Percentiles rank a stretch among this genome's conserved stretches.
These are phyloP conservation scores for Drosophila parvula DNA, from an alignment of 1,140 invertebrate species.

Conservation along the genomic window DNA sequence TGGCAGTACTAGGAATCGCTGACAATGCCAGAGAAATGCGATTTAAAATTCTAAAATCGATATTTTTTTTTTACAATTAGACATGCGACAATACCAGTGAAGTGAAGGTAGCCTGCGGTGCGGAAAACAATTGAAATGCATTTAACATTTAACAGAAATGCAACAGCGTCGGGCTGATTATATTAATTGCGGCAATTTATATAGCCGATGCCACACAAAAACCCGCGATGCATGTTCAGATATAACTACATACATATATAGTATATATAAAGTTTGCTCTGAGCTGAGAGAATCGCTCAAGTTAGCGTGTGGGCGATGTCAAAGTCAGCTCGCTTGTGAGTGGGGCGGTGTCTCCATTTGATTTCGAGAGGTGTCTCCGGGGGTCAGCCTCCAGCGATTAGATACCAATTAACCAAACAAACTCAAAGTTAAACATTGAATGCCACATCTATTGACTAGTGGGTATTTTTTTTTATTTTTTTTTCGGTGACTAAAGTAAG, in stretches of 20 bases:
- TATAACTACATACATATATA: slow-evolving; percentile 9
- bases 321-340: slow-evolving; percentile 30
- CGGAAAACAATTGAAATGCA: slow-evolving; percentile 64
- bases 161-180: slow-evolving; percentile 45
- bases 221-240: slow-evolving; percentile 19
- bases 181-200: slow-evolving; percentile 74
- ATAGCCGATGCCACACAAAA: slow-evolving; percentile 23
- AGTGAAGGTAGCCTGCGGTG: slow-evolving; percentile 4
- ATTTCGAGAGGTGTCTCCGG: slow-evolving; percentile 57
- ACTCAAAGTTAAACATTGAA: slow-evolving; percentile 22
- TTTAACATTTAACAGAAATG: slow-evolving; percentile 59
- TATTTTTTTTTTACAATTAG: slow-evolving; percentile 61
- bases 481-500: not conserved
- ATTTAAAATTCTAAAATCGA: slow-evolving; percentile 74
- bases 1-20: slow-evolving; percentile 22
- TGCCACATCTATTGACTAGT: slow-evolving; percentile 25
- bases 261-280: slow-evolving; percentile 4
- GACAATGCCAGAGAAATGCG: slow-evolving; percentile 14
- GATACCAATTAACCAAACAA: slow-evolving; percentile 65
- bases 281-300: slow-evolving; percentile 14
- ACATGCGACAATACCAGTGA: slow-evolving; percentile 38
- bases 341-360: slow-evolving; percentile 22
- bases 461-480: slow-evolving; percentile 9
- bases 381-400: slow-evolving; percentile 62
- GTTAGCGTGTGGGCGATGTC: slow-evolving; percentile 71